phyloP scores from a whole-genome alignment of 1,140 invertebrate genomes.

The Tachypleus tridentatus region DNA sequence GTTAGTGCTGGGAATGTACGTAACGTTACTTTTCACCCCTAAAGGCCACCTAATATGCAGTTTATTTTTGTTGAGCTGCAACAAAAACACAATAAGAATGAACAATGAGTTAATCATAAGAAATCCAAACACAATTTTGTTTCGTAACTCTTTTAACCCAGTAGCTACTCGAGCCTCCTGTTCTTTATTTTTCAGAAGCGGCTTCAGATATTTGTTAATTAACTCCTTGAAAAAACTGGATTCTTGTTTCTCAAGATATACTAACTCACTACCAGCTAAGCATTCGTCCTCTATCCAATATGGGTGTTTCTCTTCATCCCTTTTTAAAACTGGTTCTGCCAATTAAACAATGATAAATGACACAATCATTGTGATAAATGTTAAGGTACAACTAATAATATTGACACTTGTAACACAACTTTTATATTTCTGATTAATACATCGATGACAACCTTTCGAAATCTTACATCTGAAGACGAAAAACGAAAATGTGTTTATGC shows the following conservation, averaged over 20 bases:
- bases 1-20: constrained; percentile 26
- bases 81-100: constrained; percentile 27
- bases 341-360: constrained; percentile 87
- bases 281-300: constrained; percentile 80
- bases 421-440: constrained; percentile 57
- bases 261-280: constrained; percentile 48
- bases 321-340: constrained; percentile 42
- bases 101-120: constrained; percentile 30
- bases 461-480: no score
- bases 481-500: no score
- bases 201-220: constrained; percentile 38
- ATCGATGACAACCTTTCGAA: constrained; percentile 32
- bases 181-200: constrained; percentile 26
- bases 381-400: constrained; percentile 96
- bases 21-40: constrained; percentile 24
- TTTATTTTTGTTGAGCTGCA: constrained; percentile 30
- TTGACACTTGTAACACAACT: constrained; percentile 91
- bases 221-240: constrained; percentile 87
- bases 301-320: constrained; percentile 95
- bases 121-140: constrained; percentile 28
- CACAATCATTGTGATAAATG: constrained; percentile 88
- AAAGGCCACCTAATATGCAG: constrained; percentile 30
- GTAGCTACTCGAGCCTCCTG: constrained; percentile 23
- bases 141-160: constrained; percentile 28
- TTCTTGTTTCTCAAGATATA: constrained; percentile 80